Percentiles rank a stretch among this genome's conserved stretches.
Conservation (phyloP, 2,797 vertebrate species). For the Mormyrus hasselquistii region DNA sequence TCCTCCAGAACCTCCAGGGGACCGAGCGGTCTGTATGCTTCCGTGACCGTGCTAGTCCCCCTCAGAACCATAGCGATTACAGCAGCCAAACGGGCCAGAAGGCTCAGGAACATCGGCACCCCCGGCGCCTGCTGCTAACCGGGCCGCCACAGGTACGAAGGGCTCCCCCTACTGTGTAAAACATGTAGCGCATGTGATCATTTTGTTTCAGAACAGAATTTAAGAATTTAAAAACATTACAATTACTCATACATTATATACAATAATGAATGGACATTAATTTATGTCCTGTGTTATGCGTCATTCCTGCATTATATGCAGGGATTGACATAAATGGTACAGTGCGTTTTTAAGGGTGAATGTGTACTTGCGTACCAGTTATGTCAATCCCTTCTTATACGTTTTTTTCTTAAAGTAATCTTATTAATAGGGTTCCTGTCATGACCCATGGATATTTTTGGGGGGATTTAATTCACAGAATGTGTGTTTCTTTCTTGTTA, state of each 20-base stretch:
- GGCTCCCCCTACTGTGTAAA: background rate
- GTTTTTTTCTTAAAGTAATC: background rate
- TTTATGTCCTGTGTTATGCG: background rate
- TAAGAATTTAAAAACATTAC: background rate
- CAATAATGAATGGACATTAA: background rate
- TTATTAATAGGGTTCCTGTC: background rate
- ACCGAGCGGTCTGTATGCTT: constrained; percentile 84
- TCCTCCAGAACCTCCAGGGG: constrained; percentile 59
- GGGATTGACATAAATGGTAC: no score
- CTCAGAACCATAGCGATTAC: constrained; percentile 85
- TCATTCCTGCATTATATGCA: background rate
- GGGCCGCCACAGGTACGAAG: constrained; percentile 85
- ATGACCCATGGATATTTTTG: background rate
- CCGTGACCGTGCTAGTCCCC: constrained; percentile 80
- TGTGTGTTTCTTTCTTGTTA: background rate
- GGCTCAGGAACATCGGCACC: constrained; percentile 54
- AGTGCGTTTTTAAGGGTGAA: background rate
- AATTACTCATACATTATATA: background rate
- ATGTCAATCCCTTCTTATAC: background rate
- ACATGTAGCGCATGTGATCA: background rate
- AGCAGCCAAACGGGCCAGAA: constrained; percentile 54
- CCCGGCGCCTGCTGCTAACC: constrained; percentile 80
- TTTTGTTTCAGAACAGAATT: background rate
- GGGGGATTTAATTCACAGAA: background rate
- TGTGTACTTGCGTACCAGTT: background rate